Base-by-base conservation (phyloP, 2,113 vertebrate genomes). In the Nycticorax nycticorax region DNA sequence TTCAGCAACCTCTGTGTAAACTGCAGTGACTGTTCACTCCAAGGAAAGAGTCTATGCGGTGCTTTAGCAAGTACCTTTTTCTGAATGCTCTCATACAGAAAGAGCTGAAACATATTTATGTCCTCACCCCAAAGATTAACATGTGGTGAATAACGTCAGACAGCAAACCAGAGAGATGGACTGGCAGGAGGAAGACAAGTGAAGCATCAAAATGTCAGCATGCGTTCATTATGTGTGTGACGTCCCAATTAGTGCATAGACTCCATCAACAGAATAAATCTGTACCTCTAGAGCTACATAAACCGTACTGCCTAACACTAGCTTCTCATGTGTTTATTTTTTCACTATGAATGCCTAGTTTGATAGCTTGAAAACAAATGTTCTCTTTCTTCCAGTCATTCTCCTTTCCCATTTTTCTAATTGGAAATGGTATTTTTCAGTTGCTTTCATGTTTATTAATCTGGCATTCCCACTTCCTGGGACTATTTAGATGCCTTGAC, bases 141-240 rank as follows among this genome's bases (percentile, higher is more conserved):
- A 43, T 45, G 2, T 77, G 17, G 5, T 74, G 83, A 48, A 12
- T 14, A 64, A 75, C 60, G 52, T 45, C 76, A 89, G 80, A 76
- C 33, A 66, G 66, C 87, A 87, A 85, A 78, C 22, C 14, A 60
- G 74, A 64, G 60, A 92, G 50, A 59, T 57, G 81, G 57, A 91
- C 5, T 92, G 93, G 45, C 84, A 82, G 74, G 69, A 62, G 88
- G 50, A 91, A 89, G 84, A 33, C 27, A 64, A 88, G 53, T 14
- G 37, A 89, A 88, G 89, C 84, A 93, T 76, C 96, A 76, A 67
- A 94, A 92, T 82, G 43, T 81, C 81, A 80, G 73, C 62, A 19
- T 79, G 59, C 66, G 39, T 76, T 93, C 59, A 45, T 89, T 82
- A 43, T 45, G 50, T 41, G 48, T 62, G 15, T 22, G 41, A 33